Base-by-base conservation (phyloP, 2,113 vertebrate species). In the Apaloderma vittatum region DNA sequence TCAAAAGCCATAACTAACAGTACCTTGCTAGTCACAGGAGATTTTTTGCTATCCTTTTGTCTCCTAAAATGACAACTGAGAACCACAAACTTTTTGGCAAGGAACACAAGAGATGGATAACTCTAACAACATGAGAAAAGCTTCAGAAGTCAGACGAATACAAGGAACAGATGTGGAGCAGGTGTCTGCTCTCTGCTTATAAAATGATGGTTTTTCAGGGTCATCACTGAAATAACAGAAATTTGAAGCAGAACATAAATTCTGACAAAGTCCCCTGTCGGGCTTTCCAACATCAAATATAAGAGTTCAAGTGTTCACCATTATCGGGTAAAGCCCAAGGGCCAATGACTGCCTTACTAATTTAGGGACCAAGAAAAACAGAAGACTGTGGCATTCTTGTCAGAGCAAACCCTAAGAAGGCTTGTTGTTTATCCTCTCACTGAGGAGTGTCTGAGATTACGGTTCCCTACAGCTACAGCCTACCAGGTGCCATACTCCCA, bases 101-200 rank as follows among this genome's bases (percentile, higher is more conserved):
- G 22, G 19, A 94, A 58, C 67, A 72, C 45, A 89, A 48, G 88
- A 92, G 70, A 72, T 0, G 21, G 74, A 1, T 65, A 93, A 70
- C 40, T 49, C 22, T 46, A 87, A 90, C 51, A 94, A 81, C 36
- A 77, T 29, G 29, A 59, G 72, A 74, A 87, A 77, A 94, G 48
- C 45, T 88, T 79, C 61, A 30, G 57, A 92, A 81, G n/a, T 54
- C 43, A 75, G 37, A 81, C 68, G 51, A 94, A 86, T 67, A 92
- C 71, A 80, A 80, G 51, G 61, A 94, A 84, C 88, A 93, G 73
- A 95, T 88, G 59, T 40, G 71, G 37, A 68, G 48, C 95, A 93
- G 63, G 83, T 90, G 40, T 51, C 45, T 55, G 40, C 23, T 75
- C 80, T 55, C 65, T 49, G 12, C 63, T 77, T 67, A 86, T 48